These are phyloP conservation scores for Tautogolabrus adspersus DNA, from an alignment of 2,113 vertebrate genomes.

Conservation along the genomic window DNA sequence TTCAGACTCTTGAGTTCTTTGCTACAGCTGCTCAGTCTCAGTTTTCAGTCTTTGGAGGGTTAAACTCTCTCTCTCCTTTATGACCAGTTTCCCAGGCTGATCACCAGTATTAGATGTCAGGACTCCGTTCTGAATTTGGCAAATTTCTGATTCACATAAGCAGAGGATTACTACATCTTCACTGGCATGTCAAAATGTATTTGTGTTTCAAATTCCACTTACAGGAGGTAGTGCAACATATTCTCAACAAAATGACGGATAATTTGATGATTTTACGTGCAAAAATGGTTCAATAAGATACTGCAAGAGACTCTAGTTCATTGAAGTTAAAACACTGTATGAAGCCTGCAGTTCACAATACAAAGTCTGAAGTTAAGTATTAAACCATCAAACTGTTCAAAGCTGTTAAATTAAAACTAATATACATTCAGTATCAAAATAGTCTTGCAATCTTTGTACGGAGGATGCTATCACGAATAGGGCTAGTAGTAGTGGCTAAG, in stretches of 20 bases:
- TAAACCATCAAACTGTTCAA: no score
- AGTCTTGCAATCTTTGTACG: no score
- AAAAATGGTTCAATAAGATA: background rate
- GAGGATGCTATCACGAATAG: no score
- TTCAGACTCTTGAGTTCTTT: constrained; percentile 4
- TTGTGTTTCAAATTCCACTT: background rate
- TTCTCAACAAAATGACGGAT: background rate
- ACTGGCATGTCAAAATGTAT: background rate
- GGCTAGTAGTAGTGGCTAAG: no score
- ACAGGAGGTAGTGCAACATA: background rate
- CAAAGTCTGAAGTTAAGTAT: no score
- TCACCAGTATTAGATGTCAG: background rate
- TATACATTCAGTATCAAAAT: no score
- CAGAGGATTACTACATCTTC: background rate
- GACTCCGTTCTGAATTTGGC: background rate
- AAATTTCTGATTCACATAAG: background rate
- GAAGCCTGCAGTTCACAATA: background rate
- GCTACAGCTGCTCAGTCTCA: constrained; percentile 42
- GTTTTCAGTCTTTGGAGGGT: constrained; percentile 4
- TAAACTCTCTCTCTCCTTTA: background rate
- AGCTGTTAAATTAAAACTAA: no score
- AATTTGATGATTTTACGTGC: background rate
- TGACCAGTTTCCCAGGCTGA: background rate
- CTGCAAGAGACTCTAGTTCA: no score
- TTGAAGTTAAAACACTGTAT: background rate